A percentile compares a stretch with the other conserved stretches of the same genome.
Evolutionary conservation across 2,797 vertebrate genomes (phyloP).

Genomic region (Sarcoramphus papa): DNA sequence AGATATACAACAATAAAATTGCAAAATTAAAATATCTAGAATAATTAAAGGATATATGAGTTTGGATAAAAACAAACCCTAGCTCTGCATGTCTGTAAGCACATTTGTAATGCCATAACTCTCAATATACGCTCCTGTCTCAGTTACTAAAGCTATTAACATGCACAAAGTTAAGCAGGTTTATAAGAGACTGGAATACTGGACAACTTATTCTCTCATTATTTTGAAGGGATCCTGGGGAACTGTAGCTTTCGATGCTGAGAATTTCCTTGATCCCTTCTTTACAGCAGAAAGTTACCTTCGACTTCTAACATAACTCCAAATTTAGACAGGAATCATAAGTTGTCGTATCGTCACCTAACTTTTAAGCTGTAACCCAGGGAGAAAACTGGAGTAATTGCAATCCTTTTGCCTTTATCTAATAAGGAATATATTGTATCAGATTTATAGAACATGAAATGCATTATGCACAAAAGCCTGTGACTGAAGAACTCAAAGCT

Average conservation of each 20-base stretch:
- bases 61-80: background rate
- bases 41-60: background rate
- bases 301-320: background rate
- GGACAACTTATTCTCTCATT: background rate
- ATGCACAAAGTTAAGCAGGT: background rate
- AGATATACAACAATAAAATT: background rate
- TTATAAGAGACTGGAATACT: background rate
- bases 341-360: background rate
- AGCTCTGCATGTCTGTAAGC: background rate
- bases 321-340: background rate
- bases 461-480: constrained; percentile 35
- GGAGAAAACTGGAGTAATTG: background rate
- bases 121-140: background rate
- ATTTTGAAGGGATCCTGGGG: background rate
- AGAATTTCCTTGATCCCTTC: background rate
- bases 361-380: background rate
- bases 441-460: constrained; percentile 37
- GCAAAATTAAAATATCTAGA: background rate
- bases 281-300: background rate
- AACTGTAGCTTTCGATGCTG: background rate
- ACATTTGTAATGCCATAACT: background rate
- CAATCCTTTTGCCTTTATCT: background rate
- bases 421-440: background rate
- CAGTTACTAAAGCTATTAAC: background rate
- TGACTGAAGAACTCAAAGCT: constrained; percentile 43